phyloP scores from a whole-genome alignment of 1,140 invertebrate genomes.

The Drosophila repleta region DNA sequence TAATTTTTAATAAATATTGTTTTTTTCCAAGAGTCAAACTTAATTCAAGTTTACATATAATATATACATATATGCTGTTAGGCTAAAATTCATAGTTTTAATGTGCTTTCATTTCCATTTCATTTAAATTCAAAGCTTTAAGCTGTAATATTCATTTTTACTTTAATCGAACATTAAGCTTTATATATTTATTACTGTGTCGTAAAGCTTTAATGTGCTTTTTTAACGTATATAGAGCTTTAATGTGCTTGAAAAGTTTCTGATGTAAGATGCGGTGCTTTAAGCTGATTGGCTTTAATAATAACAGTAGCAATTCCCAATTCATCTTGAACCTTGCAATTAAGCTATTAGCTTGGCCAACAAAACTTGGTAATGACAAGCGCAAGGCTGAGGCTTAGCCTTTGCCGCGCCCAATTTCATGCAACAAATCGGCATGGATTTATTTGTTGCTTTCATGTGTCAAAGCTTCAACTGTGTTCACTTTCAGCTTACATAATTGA shows the following conservation, averaged over 20 bases:
- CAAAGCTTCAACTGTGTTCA: conserved; percentile 21
- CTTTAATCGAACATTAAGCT: too few species aligned
- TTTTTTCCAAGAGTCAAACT: too few species aligned
- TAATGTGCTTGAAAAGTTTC: background rate
- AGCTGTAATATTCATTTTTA: too few species aligned
- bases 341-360: background rate
- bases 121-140: too few species aligned
- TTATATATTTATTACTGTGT: too few species aligned
- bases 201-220: too few species aligned
- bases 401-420: background rate
- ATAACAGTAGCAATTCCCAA: too few species aligned
- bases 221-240: too few species aligned
- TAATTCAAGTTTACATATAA: too few species aligned
- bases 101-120: background rate
- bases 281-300: background rate
- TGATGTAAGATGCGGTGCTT: background rate
- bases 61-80: too few species aligned
- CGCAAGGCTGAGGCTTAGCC: background rate
- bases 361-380: background rate
- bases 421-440: conserved; percentile 23
- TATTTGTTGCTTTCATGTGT: conserved; percentile 31
- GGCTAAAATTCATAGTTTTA: background rate
- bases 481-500: conserved; percentile 52
- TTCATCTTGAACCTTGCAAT: background rate
- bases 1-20: too few species aligned